These are phyloP conservation scores for Betta splendens DNA, from an alignment of 2,797 vertebrate genomes.

Conservation along the genomic window DNA sequence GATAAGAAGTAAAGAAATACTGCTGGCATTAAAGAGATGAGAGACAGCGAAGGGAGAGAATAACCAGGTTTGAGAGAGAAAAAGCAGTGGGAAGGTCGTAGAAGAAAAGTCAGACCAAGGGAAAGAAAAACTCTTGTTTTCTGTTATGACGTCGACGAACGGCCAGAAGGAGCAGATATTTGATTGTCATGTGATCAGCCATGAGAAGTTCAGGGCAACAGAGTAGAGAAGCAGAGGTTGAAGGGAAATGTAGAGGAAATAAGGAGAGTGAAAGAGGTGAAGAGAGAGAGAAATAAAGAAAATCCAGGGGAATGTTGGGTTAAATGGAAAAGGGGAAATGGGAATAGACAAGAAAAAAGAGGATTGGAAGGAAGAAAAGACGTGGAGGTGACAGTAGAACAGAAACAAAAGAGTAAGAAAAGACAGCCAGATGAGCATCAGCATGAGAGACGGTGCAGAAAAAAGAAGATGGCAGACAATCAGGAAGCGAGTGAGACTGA, in stretches of 20 bases:
- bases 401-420: conserved; percentile 29
- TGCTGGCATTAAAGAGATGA: conserved; percentile 36
- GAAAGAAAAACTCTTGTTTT: conserved; percentile 15
- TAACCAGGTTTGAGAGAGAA: conserved; percentile 37
- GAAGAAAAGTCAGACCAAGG: conserved; percentile 21
- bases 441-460: conserved; percentile 24
- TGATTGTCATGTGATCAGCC: not conserved
- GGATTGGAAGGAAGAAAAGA: conserved; percentile 29
- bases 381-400: conserved; percentile 21
- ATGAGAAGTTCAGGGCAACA: not conserved
- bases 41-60: conserved; percentile 44
- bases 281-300: not conserved
- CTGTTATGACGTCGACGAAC: not conserved
- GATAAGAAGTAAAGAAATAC: conserved; percentile 50
- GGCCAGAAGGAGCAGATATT: not conserved
- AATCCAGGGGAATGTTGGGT: not conserved
- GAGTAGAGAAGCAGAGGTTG: conserved; percentile 16
- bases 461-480: conserved; percentile 47
- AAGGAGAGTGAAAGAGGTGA: conserved; percentile 5
- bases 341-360: conserved; percentile 13
- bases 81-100: conserved; percentile 36
- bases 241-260: conserved; percentile 11
- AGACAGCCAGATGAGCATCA: conserved; percentile 38
- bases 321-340: conserved; percentile 3
- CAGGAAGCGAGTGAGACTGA: conserved; percentile 53